phyloP scores from a whole-genome alignment of 2,797 vertebrate genomes.

The Alfaro cultratus region DNA sequence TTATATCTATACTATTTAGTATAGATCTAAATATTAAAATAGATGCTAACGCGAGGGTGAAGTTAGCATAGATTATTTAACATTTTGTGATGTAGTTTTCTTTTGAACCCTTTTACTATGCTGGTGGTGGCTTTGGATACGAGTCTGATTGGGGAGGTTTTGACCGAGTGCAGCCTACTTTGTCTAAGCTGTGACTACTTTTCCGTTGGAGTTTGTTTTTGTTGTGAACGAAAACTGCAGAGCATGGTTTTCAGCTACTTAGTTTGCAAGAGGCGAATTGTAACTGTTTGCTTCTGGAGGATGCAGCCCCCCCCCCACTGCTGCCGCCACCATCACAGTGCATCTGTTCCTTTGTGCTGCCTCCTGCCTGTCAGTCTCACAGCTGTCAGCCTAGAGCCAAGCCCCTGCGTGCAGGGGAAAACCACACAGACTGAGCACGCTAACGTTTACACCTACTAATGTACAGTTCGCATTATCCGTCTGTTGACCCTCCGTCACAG shows the following conservation, averaged over 20 bases:
- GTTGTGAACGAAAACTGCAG: neutral
- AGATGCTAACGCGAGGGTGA: neutral
- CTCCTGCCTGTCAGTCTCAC: conserved; percentile 81
- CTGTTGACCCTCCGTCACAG: conserved; percentile 25
- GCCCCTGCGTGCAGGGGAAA: conserved; percentile 59
- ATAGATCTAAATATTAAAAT: conserved; percentile 32
- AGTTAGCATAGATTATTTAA: neutral
- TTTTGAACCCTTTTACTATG: conserved; percentile 7
- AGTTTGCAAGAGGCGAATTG: conserved; percentile 43
- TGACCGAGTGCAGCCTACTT: conserved; percentile 32
- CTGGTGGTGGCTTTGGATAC: conserved; percentile 29
- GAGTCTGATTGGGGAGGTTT: conserved; percentile 48
- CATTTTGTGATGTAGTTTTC: conserved; percentile 1
- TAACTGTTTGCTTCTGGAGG: conserved; percentile 62
- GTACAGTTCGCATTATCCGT: conserved; percentile 52
- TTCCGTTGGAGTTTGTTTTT: conserved; percentile 13
- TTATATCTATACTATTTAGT: conserved; percentile 31
- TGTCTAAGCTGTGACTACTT: conserved; percentile 11
- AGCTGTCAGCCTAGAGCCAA: conserved; percentile 81
- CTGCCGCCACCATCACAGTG: conserved; percentile 75
- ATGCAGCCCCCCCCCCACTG: conserved; percentile 31
- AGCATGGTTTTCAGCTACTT: conserved; percentile 23
- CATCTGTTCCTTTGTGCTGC: conserved; percentile 83
- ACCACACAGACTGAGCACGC: conserved; percentile 48
- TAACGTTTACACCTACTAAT: conserved; percentile 36